phyloP scores from a whole-genome alignment of 2,797 vertebrate species.

The Siniperca obscura region DNA sequence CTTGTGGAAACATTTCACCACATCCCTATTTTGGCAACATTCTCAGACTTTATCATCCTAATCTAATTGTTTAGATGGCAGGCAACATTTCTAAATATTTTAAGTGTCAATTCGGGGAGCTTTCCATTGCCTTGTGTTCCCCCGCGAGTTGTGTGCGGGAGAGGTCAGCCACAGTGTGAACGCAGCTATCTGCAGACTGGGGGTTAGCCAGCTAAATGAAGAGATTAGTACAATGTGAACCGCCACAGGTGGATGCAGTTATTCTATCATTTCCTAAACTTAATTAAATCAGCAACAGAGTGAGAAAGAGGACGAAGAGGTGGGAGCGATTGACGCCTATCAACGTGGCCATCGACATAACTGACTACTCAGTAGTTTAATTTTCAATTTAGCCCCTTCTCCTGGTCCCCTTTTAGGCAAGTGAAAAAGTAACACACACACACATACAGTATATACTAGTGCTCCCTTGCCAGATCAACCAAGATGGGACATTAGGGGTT shows the following conservation, averaged over 20 bases:
- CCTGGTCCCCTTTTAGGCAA: conserved; percentile 32
- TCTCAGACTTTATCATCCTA: conserved; percentile 14
- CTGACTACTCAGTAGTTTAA: conserved; percentile 55
- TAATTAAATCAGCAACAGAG: conserved; percentile 72
- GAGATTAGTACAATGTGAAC: conserved; percentile 68
- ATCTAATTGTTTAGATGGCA: conserved; percentile 51
- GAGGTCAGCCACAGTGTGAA: conserved; percentile 69
- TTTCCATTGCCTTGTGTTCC: conserved; percentile 22
- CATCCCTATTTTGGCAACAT: conserved; percentile 17
- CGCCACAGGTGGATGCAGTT: conserved; percentile 75
- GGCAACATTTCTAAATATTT: conserved; percentile 17
- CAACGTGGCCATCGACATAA: conserved; percentile 39
- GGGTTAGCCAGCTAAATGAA: conserved; percentile 65
- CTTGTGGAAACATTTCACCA: conserved; percentile 26
- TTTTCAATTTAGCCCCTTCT: conserved; percentile 59
- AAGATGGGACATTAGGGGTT: conserved; percentile 56
- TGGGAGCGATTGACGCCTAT: conserved; percentile 40
- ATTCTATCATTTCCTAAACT: conserved; percentile 77
- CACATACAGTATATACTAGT: background rate
- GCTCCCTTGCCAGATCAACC: conserved; percentile 35
- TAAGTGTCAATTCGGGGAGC: conserved; percentile 15
- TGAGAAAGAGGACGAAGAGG: conserved; percentile 35
- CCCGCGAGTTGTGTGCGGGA: conserved; percentile 11
- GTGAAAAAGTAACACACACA: conserved; percentile 19
- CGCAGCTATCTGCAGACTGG: conserved; percentile 67